Conservation (phyloP, 2,113 vertebrate species). For the Phrynosoma platyrhinos region DNA sequence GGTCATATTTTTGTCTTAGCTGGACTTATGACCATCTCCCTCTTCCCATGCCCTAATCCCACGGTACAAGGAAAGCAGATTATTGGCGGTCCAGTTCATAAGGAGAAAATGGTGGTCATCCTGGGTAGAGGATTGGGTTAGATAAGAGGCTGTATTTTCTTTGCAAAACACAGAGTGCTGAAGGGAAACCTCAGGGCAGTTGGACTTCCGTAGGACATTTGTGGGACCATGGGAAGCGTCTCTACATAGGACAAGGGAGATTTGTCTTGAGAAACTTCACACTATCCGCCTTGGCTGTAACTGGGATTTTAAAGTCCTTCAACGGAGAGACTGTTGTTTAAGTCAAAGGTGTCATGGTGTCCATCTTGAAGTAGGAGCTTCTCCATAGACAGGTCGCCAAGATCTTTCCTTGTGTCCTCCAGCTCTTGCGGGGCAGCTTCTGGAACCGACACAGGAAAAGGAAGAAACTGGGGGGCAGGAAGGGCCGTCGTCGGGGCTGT, state of each 20-base stretch:
- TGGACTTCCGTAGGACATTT: not conserved
- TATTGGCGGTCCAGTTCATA: too few relatives aligned
- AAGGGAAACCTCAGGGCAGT: too few relatives aligned
- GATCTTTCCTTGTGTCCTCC: constrained; percentile 78
- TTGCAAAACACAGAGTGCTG: too few relatives aligned
- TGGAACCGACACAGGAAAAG: constrained; percentile 84
- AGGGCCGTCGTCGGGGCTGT: constrained; percentile 79
- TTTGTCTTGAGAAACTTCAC: not conserved
- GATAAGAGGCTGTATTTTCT: too few relatives aligned
- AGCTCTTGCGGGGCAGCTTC: constrained; percentile 82
- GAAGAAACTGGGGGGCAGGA: constrained; percentile 81
- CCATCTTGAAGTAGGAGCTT: constrained; percentile 87
- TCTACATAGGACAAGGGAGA: not conserved
- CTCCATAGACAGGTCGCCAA: constrained; percentile 84
- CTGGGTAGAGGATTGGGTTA: too few relatives aligned
- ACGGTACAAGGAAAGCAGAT: too few relatives aligned
- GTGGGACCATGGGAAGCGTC: not conserved
- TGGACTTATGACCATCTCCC: too few relatives aligned
- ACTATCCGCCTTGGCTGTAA: not conserved
- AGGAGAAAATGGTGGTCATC: too few relatives aligned
- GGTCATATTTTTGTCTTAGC: too few relatives aligned
- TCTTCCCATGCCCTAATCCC: too few relatives aligned
- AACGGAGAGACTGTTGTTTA: constrained; percentile 82
- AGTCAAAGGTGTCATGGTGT: constrained; percentile 82
- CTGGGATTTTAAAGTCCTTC: constrained; percentile 75